These are phyloP conservation scores for Drosophila eohydei DNA, from an alignment of 2,888 invertebrate species.

Conservation along the genomic window DNA sequence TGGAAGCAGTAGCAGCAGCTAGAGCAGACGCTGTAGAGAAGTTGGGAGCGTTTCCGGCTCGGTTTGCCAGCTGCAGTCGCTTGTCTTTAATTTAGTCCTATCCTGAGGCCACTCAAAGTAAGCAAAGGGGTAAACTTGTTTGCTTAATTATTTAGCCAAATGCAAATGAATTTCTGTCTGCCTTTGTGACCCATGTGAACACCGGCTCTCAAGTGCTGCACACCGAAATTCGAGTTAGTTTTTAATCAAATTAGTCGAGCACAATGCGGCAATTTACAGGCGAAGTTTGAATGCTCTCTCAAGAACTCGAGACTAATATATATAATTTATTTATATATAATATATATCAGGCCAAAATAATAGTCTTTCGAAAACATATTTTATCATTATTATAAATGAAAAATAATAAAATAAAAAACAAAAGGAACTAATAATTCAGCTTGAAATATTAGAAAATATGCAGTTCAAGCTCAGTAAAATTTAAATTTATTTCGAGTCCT, in stretches of 20 bases:
- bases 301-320: neutral
- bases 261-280: neutral
- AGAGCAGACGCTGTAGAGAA: constrained; percentile 2
- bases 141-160: constrained; percentile 61
- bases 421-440: no score
- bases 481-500: neutral
- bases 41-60: neutral
- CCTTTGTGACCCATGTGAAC: constrained; percentile 21
- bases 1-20: constrained; percentile 8
- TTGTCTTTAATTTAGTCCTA: constrained; percentile 59
- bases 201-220: neutral
- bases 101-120: constrained; percentile 44
- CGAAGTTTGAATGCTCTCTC: neutral
- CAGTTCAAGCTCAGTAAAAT: no score
- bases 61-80: constrained; percentile 37
- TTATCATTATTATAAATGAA: no score
- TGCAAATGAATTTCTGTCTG: constrained; percentile 48
- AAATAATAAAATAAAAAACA: no score
- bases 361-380: no score
- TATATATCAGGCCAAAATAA: no score
- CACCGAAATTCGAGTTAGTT: constrained; percentile 4
- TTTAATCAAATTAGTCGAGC: constrained; percentile 30
- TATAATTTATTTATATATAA: neutral
- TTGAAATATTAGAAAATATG: no score
- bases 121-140: constrained; percentile 42